Conservation (phyloP, 2,888 invertebrate species). For the Cosmia pyralina region DNA sequence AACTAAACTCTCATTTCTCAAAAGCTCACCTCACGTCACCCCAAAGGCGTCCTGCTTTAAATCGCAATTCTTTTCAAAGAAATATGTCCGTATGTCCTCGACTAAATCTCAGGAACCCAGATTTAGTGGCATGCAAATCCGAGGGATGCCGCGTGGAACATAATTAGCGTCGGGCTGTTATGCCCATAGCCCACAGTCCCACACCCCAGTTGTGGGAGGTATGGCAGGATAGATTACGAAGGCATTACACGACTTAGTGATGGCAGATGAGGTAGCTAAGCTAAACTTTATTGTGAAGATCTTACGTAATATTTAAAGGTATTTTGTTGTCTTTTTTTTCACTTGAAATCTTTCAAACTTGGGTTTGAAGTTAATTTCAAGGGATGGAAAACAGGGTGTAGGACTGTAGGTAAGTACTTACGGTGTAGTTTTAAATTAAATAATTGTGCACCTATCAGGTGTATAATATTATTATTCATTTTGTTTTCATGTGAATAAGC, state of each 20-base stretch:
- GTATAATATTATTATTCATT: neutral
- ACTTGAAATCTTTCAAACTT: neutral
- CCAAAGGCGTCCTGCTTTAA: conserved; percentile 65
- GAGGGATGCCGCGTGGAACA: conserved; percentile 66
- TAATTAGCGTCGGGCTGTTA: conserved; percentile 75
- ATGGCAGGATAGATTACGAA: conserved; percentile 63
- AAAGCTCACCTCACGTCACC: conserved; percentile 39
- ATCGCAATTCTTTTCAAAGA: conserved; percentile 71
- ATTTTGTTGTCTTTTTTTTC: neutral
- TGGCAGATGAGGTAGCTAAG: conserved; percentile 44
- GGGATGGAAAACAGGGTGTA: too few species aligned
- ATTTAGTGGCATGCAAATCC: conserved; percentile 79
- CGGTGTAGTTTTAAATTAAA: neutral
- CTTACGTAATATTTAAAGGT: conserved; percentile 16
- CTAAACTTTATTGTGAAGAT: conserved; percentile 52
- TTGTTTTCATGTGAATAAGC: too few species aligned
- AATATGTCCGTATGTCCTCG: conserved; percentile 74
- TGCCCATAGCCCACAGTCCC: conserved; percentile 56
- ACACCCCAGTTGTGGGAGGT: conserved; percentile 53
- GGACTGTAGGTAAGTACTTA: too few species aligned
- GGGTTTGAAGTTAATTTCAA: too few species aligned
- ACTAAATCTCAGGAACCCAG: conserved; percentile 73
- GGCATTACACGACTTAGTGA: conserved; percentile 65
- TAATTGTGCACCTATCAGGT: too few species aligned
- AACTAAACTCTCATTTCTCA: conserved; percentile 35